Evolutionary conservation across 2,888 invertebrate species (phyloP).

Genomic region (Leptinotarsa rubiginosa): DNA sequence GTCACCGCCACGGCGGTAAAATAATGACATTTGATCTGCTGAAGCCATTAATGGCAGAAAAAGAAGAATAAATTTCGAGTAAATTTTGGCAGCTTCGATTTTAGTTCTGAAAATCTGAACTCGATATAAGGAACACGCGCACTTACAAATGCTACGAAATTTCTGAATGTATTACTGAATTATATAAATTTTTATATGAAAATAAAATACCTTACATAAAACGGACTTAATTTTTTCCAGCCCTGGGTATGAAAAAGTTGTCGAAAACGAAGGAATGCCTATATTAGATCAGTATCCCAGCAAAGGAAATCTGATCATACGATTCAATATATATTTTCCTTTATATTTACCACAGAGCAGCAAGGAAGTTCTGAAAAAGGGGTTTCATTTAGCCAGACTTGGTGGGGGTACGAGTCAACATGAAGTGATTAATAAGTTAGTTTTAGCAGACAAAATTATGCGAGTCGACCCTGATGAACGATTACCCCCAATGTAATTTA

Average conservation of each 20-base stretch:
- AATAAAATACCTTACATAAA: no score
- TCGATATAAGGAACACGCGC: no score
- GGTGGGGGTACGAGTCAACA: conserved; percentile 59
- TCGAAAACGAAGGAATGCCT: conserved; percentile 81
- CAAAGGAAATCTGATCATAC: conserved; percentile 78
- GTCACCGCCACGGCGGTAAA: no score
- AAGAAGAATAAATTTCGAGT: no score
- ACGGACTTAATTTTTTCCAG: conserved; percentile 55
- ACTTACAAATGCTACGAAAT: no score
- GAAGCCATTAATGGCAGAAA: no score
- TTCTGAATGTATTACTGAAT: no score
- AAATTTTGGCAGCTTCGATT: no score
- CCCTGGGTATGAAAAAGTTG: conserved; percentile 76
- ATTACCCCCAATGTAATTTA: conserved; percentile 55
- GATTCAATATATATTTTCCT: conserved; percentile 74
- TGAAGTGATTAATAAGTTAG: conserved; percentile 64
- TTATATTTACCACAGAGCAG: conserved; percentile 68
- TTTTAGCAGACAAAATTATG: conserved; percentile 65
- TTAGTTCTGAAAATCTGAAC: no score
- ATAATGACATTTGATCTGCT: no score
- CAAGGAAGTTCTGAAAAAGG: conserved; percentile 63
- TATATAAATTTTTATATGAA: no score
- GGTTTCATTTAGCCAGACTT: conserved; percentile 62
- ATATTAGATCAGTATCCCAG: conserved; percentile 72
- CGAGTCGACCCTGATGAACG: conserved; percentile 64